These are phyloP conservation scores for Arenaria interpres DNA, from an alignment of 2,113 vertebrate species.

Conservation along the genomic window DNA sequence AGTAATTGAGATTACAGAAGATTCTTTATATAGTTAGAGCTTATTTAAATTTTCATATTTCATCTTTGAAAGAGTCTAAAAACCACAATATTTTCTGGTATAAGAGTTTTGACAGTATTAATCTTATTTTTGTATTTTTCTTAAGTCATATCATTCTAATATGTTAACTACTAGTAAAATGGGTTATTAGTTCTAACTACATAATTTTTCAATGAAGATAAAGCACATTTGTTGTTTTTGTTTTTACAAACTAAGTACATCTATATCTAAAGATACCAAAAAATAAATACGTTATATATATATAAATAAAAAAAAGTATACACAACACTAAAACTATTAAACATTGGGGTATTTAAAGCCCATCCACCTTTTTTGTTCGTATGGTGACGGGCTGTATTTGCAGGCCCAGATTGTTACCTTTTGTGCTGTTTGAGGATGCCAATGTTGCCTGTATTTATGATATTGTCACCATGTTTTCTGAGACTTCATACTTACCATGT, in stretches of 20 bases:
- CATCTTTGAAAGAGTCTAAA: conserved; percentile 88
- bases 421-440: conserved; percentile 91
- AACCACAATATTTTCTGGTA: conserved; percentile 95
- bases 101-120: conserved; percentile 99
- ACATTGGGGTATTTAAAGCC: conserved; percentile 77
- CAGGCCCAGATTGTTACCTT: conserved; percentile 86
- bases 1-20: conserved; percentile 79
- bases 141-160: conserved; percentile 98
- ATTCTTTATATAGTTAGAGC: conserved; percentile 85
- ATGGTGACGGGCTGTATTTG: conserved; percentile 81
- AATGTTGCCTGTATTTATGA: conserved; percentile 95
- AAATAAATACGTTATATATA: conserved; percentile 64
- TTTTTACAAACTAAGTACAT: conserved; percentile 86
- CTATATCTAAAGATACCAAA: conserved; percentile 93
- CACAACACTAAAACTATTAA: conserved; percentile 84
- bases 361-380: conserved; percentile 78
- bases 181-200: conserved; percentile 81
- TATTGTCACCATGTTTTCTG: conserved; percentile 86
- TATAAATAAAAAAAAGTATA: conserved; percentile 59
- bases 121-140: conserved; percentile 99
- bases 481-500: conserved; percentile 95
- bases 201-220: conserved; percentile 80
- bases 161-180: conserved; percentile 89
- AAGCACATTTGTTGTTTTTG: conserved; percentile 87
- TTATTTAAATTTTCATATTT: conserved; percentile 87